phyloP scores from a whole-genome alignment of 1,140 invertebrate species.

The Zaprionus vittiger region DNA sequence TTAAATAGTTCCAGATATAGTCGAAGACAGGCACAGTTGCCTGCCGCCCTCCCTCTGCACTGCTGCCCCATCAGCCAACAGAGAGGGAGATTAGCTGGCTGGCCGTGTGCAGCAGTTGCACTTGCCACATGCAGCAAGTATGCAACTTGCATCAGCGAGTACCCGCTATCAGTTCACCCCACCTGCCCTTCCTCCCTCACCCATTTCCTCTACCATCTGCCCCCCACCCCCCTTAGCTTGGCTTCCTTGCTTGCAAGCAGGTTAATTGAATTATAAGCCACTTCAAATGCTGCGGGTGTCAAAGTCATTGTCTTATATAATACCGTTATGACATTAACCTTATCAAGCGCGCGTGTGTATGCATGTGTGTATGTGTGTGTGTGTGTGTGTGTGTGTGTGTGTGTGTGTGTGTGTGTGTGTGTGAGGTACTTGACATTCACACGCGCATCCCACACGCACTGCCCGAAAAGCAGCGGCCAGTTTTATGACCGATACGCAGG shows the following conservation, averaged over 20 bases:
- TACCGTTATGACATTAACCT: slow-evolving; percentile 77
- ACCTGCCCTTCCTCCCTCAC: background rate
- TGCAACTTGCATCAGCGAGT: background rate
- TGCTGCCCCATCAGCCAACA: too few relatives aligned
- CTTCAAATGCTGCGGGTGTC: slow-evolving; percentile 61
- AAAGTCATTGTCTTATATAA: slow-evolving; percentile 71
- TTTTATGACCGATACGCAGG: slow-evolving; percentile 73
- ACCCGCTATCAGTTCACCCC: background rate
- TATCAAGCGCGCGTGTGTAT: slow-evolving; percentile 44
- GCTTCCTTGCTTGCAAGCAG: background rate
- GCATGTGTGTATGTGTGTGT: background rate
- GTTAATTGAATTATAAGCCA: slow-evolving; percentile 46
- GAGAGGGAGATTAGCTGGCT: too few relatives aligned
- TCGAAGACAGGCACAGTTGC: background rate
- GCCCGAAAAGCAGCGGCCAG: slow-evolving; percentile 32
- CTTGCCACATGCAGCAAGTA: background rate
- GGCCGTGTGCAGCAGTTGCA: too few relatives aligned
- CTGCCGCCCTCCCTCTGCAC: too few relatives aligned
- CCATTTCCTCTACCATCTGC: background rate
- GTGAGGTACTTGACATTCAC: slow-evolving; percentile 78
- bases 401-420: slow-evolving; percentile 22
- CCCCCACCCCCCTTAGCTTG: slow-evolving; percentile 4
- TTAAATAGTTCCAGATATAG: slow-evolving; percentile 26
- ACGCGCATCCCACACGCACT: slow-evolving; percentile 36
- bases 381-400: background rate